Evolutionary conservation across 2,888 invertebrate genomes (phyloP).

Genomic region (Heteropelma amictum): DNA sequence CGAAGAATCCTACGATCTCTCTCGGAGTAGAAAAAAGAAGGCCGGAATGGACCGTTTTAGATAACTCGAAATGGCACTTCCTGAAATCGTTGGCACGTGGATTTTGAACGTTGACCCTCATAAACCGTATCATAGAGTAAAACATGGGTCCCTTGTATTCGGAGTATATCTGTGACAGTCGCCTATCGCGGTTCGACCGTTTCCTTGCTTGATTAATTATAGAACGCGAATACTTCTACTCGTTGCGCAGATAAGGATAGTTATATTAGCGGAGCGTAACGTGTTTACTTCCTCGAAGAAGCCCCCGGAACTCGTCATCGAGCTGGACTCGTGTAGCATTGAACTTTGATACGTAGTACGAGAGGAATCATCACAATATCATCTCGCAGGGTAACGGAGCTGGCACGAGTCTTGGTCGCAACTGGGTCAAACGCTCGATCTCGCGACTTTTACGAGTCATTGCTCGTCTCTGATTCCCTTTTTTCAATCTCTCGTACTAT

Average conservation of each 20-base stretch:
- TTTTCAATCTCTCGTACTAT: neutral
- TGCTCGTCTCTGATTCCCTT: neutral
- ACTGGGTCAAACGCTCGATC: conserved; percentile 35
- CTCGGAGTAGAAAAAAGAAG: too few species aligned
- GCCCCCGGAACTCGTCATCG: conserved; percentile 28
- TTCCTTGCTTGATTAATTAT: conserved; percentile 8
- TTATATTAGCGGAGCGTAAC: conserved; percentile 4
- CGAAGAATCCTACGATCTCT: too few species aligned
- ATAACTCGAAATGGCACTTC: too few species aligned
- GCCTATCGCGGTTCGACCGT: conserved; percentile 9
- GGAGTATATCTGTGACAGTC: conserved; percentile 1
- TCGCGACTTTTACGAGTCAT: neutral
- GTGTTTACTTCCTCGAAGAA: conserved; percentile 25
- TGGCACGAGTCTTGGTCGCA: conserved; percentile 17
- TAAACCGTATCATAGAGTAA: conserved; percentile 28
- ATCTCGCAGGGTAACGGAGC: conserved; percentile 23
- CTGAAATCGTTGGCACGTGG: conserved; percentile 36
- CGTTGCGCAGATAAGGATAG: conserved; percentile 33
- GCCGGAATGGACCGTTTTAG: too few species aligned
- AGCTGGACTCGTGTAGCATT: conserved; percentile 42
- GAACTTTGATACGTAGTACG: conserved; percentile 44
- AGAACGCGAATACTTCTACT: conserved; percentile 7
- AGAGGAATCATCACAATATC: conserved; percentile 1
- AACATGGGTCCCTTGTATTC: neutral
- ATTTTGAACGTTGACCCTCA: conserved; percentile 53